phyloP scores from a whole-genome alignment of 2,797 vertebrate genomes.

The Yasuhikotakia modesta region DNA sequence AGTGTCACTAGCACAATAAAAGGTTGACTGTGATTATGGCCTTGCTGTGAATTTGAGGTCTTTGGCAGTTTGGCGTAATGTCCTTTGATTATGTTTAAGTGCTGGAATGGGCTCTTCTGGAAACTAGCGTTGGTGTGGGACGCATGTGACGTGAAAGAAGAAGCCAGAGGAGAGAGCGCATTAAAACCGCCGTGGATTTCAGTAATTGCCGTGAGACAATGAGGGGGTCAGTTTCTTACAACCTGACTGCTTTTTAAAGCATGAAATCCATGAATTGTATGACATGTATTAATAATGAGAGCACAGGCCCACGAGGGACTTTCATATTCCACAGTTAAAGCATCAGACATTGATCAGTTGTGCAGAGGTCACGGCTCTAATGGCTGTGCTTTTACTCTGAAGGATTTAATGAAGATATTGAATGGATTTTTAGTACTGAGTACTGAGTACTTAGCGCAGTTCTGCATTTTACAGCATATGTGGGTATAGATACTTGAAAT shows the following conservation, averaged over 20 bases:
- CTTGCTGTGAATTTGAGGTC: constrained; percentile 44
- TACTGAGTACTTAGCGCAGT: background rate
- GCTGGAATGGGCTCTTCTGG: constrained; percentile 36
- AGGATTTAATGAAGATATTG: constrained; percentile 26
- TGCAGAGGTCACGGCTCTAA: constrained; percentile 34
- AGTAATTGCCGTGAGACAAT: constrained; percentile 41
- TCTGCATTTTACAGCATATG: background rate
- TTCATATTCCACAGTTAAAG: constrained; percentile 25
- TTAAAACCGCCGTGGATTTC: constrained; percentile 28
- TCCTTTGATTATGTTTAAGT: constrained; percentile 46
- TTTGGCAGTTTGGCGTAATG: constrained; percentile 50
- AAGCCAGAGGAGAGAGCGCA: constrained; percentile 28
- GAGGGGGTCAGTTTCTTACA: constrained; percentile 18
- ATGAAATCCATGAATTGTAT: constrained; percentile 42
- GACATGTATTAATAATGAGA: constrained; percentile 51
- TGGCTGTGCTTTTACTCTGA: constrained; percentile 17
- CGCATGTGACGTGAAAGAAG: constrained; percentile 22
- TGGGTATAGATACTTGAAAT: background rate
- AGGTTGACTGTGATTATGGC: constrained; percentile 32
- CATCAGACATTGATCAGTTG: constrained; percentile 45
- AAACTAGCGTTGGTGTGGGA: constrained; percentile 39
- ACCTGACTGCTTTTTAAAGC: constrained; percentile 47
- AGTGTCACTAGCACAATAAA: constrained; percentile 45
- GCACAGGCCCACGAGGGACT: constrained; percentile 28
- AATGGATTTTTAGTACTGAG: constrained; percentile 25